These are phyloP conservation scores for Lates calcarifer DNA, from an alignment of 2,113 vertebrate species.

Conservation along the genomic window DNA sequence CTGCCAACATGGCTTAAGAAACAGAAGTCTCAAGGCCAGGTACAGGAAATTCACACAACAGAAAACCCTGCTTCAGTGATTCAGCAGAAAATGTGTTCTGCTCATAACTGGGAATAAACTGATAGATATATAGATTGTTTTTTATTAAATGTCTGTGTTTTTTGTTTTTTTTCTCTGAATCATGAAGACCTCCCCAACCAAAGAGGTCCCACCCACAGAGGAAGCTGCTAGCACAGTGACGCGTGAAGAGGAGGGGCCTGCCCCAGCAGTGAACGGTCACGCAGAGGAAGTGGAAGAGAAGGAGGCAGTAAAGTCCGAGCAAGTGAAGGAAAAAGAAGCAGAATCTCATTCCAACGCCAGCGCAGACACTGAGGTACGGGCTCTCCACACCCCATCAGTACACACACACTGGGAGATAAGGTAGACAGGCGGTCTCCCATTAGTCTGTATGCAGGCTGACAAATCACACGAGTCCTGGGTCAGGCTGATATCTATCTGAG, in stretches of 20 bases:
- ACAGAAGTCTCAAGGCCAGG: slow-evolving; percentile 92
- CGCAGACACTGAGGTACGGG: slow-evolving; percentile 88
- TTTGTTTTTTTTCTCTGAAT: neutral
- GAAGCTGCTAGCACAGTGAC: slow-evolving; percentile 68
- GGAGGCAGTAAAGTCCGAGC: slow-evolving; percentile 78
- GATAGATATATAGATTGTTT: neutral
- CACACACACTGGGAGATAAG: neutral
- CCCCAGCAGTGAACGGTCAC: slow-evolving; percentile 78
- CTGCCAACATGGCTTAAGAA: slow-evolving; percentile 98
- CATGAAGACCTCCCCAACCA: slow-evolving; percentile 73
- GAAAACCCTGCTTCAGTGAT: neutral
- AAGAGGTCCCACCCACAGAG: slow-evolving; percentile 62
- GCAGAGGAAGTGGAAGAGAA: slow-evolving; percentile 79
- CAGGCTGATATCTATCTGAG: neutral
- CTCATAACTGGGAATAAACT: neutral
- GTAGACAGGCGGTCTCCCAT: neutral
- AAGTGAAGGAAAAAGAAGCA: slow-evolving; percentile 78
- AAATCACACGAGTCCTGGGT: neutral
- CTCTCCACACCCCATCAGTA: neutral
- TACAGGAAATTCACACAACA: neutral
- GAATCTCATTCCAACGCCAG: slow-evolving; percentile 83
- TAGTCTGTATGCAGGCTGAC: neutral
- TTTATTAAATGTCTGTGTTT: neutral
- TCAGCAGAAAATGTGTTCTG: neutral
- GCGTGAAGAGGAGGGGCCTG: slow-evolving; percentile 75